phyloP scores from a whole-genome alignment of 30 jellyfish, hydroid and myxozoan species.

The Hydra vulgaris region DNA sequence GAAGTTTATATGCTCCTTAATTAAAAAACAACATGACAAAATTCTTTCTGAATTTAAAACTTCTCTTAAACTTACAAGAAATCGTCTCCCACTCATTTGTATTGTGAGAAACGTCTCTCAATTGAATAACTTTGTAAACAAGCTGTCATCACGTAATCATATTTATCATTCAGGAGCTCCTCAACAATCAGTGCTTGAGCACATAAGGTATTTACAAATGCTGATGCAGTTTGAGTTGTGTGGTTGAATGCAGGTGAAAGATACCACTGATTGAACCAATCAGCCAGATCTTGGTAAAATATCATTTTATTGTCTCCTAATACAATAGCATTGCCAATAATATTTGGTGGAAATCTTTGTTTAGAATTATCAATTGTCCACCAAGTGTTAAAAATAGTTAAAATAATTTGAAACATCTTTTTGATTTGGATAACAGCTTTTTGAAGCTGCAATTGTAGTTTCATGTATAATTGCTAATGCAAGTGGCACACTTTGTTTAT shows the following conservation, averaged over 20 bases:
- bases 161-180: slow-evolving; percentile 1
- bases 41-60: too few species aligned
- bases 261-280: neutral
- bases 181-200: neutral
- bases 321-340: too few species aligned
- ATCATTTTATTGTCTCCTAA: too few species aligned
- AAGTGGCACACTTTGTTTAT: slow-evolving; percentile 12
- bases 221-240: neutral
- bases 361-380: slow-evolving; percentile 15
- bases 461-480: slow-evolving; percentile 9
- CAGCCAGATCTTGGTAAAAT: too few species aligned
- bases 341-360: neutral
- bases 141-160: slow-evolving; percentile 1
- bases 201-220: neutral
- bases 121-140: neutral
- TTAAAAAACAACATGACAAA: too few species aligned
- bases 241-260: neutral
- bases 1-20: too few species aligned
- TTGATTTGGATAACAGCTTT: slow-evolving; percentile 6
- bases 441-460: slow-evolving; percentile 7
- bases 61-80: too few species aligned
- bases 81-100: too few species aligned
- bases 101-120: too few species aligned
- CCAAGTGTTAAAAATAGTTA: neutral
- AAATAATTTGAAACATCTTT: neutral